Percentiles rank a stretch among this genome's conserved stretches.
These are phyloP conservation scores for human (Homo sapiens) DNA, from an alignment of 2,113 vertebrate genomes.

Conservation along the genomic window DNA sequence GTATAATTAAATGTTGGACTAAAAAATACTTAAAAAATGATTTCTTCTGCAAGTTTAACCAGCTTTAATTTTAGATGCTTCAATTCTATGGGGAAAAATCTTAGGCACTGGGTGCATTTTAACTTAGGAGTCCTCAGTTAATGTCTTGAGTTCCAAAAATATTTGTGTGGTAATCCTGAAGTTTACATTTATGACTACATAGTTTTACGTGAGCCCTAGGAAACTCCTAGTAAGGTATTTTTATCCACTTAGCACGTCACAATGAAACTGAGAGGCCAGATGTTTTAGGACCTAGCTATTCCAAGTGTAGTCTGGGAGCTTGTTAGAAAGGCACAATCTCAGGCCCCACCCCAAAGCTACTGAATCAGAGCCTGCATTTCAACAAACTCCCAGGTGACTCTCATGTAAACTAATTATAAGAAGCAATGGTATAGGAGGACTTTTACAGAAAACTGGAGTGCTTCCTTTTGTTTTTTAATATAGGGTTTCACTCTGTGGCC, in stretches of 20 bases:
- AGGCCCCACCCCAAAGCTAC: background rate
- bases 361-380: background rate
- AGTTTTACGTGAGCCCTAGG: background rate
- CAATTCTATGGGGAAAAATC: background rate
- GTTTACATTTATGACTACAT: background rate
- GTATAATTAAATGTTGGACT: background rate
- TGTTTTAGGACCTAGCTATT: background rate
- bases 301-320: background rate
- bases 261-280: background rate
- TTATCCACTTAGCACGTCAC: too few species aligned
- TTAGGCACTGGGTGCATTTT: background rate
- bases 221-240: background rate
- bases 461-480: too few species aligned
- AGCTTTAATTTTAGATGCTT: conserved; percentile 28
- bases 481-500: too few species aligned
- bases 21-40: background rate
- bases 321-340: background rate
- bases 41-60: background rate
- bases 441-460: background rate
- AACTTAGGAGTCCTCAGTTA: background rate
- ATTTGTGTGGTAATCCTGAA: background rate
- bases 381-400: background rate
- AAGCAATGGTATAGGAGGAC: background rate
- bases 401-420: background rate
- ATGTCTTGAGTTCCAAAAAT: background rate